Percentiles rank a stretch among this genome's conserved stretches.
phyloP scores from a whole-genome alignment of 2,888 invertebrate species.

The Pollenia angustigena region DNA sequence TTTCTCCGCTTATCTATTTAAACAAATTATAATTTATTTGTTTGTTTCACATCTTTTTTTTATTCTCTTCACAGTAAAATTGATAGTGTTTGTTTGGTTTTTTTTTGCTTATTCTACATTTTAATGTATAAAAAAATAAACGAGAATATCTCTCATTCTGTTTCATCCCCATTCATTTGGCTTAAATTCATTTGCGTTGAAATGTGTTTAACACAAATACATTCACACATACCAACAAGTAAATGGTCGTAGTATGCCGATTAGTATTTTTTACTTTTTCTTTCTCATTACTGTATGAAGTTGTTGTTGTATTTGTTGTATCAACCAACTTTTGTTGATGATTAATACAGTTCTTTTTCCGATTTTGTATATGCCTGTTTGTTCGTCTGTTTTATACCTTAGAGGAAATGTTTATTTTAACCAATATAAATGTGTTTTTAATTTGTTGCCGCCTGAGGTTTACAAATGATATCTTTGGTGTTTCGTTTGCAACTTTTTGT shows the following conservation, averaged over 20 bases:
- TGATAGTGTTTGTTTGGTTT: conserved; percentile 32
- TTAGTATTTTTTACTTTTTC: neutral
- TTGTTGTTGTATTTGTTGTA: conserved; percentile 12
- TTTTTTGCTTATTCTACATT: conserved; percentile 12
- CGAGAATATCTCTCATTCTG: neutral
- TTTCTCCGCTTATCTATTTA: conserved; percentile 36
- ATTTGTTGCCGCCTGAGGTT: conserved; percentile 81
- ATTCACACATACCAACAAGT: neutral
- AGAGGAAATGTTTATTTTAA: conserved; percentile 79
- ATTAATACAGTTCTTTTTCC: conserved; percentile 56
- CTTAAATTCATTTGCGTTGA: neutral
- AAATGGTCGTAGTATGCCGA: conserved; percentile 8
- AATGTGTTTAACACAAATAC: conserved; percentile 4
- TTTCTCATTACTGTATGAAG: conserved; percentile 1
- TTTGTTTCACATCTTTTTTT: neutral
- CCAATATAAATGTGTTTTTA: conserved; percentile 84
- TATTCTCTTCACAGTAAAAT: neutral
- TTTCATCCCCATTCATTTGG: neutral
- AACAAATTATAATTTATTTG: conserved; percentile 42
- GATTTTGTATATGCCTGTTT: conserved; percentile 56
- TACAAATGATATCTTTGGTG: conserved; percentile 78
- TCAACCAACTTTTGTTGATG: conserved; percentile 44
- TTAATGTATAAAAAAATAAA: conserved; percentile 13
- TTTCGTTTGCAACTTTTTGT: conserved; percentile 28
- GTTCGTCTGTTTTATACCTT: conserved; percentile 74